Percentiles rank a stretch among this genome's conserved stretches.
These are phyloP conservation scores for Electrona antarctica DNA, from an alignment of 2,113 vertebrate genomes.

Conservation along the genomic window DNA sequence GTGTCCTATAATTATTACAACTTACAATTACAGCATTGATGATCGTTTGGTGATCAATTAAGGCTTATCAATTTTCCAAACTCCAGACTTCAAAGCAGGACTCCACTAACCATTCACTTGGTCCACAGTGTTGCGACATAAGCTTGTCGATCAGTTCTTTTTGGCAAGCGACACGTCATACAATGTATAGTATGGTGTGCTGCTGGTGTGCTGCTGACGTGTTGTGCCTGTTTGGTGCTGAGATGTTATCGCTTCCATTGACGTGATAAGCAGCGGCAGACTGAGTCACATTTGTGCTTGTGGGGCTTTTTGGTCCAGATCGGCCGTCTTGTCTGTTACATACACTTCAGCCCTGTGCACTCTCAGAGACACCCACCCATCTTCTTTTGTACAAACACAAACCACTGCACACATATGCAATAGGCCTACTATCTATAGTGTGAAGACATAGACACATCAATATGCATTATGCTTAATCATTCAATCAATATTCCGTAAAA, in stretches of 20 bases:
- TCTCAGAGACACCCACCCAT: neutral
- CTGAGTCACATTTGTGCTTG: constrained; percentile 37
- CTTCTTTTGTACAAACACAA: constrained; percentile 1
- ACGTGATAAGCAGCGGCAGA: neutral
- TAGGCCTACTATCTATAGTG: neutral
- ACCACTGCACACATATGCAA: neutral
- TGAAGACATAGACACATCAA: neutral
- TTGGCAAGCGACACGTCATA: too few species aligned
- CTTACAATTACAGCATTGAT: too few species aligned
- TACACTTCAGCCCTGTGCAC: constrained; percentile 22
- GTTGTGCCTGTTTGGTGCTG: neutral
- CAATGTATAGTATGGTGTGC: neutral
- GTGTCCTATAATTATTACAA: too few species aligned
- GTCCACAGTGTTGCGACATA: too few species aligned
- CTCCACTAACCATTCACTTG: too few species aligned
- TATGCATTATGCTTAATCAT: too few species aligned
- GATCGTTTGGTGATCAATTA: too few species aligned
- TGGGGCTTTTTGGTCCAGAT: constrained; percentile 37
- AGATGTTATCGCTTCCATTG: neutral
- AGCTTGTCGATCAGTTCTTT: too few species aligned
- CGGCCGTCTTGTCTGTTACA: constrained; percentile 36
- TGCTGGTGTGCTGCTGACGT: neutral
- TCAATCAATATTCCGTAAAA: neutral
- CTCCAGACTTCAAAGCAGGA: too few species aligned
- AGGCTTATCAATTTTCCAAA: too few species aligned